Evolutionary conservation across 2,888 invertebrate genomes (phyloP), one percentile per base, ranked within the genome.

Genomic region (Lamellibrachia columna): DNA sequence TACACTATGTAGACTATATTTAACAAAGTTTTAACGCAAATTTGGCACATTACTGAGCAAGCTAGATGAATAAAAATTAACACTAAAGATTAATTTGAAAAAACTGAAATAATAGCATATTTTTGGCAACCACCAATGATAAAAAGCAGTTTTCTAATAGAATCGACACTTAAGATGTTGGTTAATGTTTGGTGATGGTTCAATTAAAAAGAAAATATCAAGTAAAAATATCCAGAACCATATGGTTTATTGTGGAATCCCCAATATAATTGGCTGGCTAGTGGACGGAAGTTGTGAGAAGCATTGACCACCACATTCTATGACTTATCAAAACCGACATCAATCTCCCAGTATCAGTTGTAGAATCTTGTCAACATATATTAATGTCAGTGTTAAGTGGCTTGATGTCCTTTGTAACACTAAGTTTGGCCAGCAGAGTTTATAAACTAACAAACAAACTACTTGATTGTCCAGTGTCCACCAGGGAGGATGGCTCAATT

Each of bases 321-420:
- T 40, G 40, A 40, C 75, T 75, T 22, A 75, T 75, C 75, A 75
- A 75, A 75, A 75, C 75, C 2, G 75, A 75, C 75, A 75, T 75
- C 75, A 75, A 75, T 75, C 75, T 75, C 4, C 22, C 40, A 11
- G 75, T 75, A 75, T 75, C 75, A 75, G 75, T 75, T 75, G 75
- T 75, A 75, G 75, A 75, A 75, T 75, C 75, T 75, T 75, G 75
- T 75, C 75, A 75, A 75, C 75, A 75, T 75, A 75, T 75, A 75
- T 75, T 75, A 75, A 75, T 75, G 75, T 75, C 75, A 75, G 75
- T 15, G 75, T 11, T 75, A 75, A 75, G 22, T 75, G 75, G 75
- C 75, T 6, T 6, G 75, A 22, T 75, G 75, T 75, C 75, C 75
- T 75, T 75, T 22, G 75, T 75, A 75, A 75, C 22, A 22, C n/a